Base-by-base conservation (phyloP, 2,113 vertebrate genomes). In the Caranx melampygus region DNA sequence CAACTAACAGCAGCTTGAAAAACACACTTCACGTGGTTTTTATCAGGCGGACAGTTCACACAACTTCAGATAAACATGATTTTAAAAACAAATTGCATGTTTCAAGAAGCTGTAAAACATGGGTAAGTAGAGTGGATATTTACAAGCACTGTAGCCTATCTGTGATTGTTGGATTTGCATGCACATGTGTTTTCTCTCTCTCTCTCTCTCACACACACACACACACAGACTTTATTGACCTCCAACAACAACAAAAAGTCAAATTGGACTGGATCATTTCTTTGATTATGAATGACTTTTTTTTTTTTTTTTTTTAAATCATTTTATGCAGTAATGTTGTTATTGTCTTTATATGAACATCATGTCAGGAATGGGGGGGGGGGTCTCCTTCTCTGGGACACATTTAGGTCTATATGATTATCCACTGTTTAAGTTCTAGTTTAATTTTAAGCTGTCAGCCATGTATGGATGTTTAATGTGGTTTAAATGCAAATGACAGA, bases 351-450 rank as follows among this genome's bases (percentile, higher is more conserved):
- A 31, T 21, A 42, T 70, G 51, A 37, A 45, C 33, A 66, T 26
- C n/a, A 52, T 10, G 3, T 7, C n/a, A 45, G 37, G 9, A 21
- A 42, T 44, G 52, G 44, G 34, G 3, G 26, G 59, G 52, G 71
- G 26, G 21, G 8, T 54, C 0, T 34, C 33, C 5, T 44, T 33
- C 15, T 13, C 21, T 21, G n/a, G 37, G 16, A 40, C 16, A 52
- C 12, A 64, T 54, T 60, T 15, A 60, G 1, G n/a, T 2, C 37
- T n/a, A 15, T 5, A 16, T 59, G 60, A 2, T 12, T 15, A 10
- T 6, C 40, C 44, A 18, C 9, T 42, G 33, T 74, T 76, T 72
- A 1, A 74, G 21, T 67, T 84, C 16, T 61, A 62, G 13, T 64
- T 72, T 37, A 10, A 73, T 26, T 26, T 26, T 26, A 80, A 52